Percentiles rank a stretch among this genome's conserved stretches.
Conservation (phyloP, 2,888 invertebrate genomes). For the Masnerella sp. region DNA sequence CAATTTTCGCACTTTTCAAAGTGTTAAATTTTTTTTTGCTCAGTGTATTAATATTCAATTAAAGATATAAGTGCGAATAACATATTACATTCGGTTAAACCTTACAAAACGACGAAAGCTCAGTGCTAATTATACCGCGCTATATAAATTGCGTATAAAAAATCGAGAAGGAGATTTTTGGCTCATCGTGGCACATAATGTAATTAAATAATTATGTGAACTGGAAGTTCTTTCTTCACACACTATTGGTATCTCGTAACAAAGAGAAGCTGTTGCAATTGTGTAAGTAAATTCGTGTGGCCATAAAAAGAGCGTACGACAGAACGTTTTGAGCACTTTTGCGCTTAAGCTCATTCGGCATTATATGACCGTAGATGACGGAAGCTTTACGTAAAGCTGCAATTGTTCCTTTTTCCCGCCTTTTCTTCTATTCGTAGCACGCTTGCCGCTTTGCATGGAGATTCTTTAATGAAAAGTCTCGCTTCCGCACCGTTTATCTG, state of each 20-base stretch:
- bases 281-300: slow-evolving; percentile 32
- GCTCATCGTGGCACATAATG: background rate
- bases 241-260: slow-evolving; percentile 21
- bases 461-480: slow-evolving; percentile 40
- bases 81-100: too few species aligned
- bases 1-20: too few species aligned
- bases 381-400: slow-evolving; percentile 33
- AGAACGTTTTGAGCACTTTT: slow-evolving; percentile 31
- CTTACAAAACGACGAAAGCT: too few species aligned
- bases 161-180: too few species aligned
- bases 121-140: too few species aligned
- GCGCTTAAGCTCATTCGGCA: slow-evolving; percentile 36
- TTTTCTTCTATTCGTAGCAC: slow-evolving; percentile 38
- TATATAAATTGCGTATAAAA: too few species aligned
- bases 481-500: slow-evolving; percentile 30
- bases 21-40: too few species aligned
- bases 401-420: slow-evolving; percentile 35
- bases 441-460: slow-evolving; percentile 27
- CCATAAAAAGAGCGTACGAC: slow-evolving; percentile 27
- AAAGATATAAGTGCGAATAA: too few species aligned
- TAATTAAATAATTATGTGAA: slow-evolving; percentile 27
- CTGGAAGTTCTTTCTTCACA: slow-evolving; percentile 25
- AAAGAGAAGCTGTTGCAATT: slow-evolving; percentile 18
- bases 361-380: slow-evolving; percentile 30
- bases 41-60: too few species aligned